Evolutionary conservation across 2,113 vertebrate species (phyloP).

Genomic region (Oreochromis aureus): DNA sequence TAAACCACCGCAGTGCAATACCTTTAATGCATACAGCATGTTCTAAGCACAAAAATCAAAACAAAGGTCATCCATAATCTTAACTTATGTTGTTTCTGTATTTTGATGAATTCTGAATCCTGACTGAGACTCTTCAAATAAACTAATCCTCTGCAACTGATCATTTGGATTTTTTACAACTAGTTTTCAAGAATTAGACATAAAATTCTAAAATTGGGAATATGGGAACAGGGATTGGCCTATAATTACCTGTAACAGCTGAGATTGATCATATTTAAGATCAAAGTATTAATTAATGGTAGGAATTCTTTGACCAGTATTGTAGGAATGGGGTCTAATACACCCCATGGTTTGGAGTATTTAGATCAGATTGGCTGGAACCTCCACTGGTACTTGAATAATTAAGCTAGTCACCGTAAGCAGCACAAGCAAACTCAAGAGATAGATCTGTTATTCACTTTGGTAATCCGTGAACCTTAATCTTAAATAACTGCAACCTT

Average conservation of each 20-base stretch:
- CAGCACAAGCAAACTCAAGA: background rate
- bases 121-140: background rate
- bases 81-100: background rate
- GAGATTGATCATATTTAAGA: background rate
- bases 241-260: background rate
- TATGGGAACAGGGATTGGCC: background rate
- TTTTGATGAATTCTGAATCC: background rate
- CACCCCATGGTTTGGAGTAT: background rate
- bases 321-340: background rate
- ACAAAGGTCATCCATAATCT: background rate
- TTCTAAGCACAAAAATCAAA: background rate
- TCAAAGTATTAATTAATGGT: background rate
- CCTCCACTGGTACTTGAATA: background rate
- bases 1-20: fast-evolving
- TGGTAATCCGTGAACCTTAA: background rate
- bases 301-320: background rate
- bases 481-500: background rate
- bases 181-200: background rate
- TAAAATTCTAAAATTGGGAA: background rate
- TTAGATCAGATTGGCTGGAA: background rate
- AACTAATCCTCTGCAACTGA: background rate
- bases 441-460: background rate
- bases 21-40: background rate
- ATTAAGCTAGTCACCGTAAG: background rate
- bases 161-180: background rate